These are phyloP conservation scores for Haliclystus octoradiatus DNA, from an alignment of 30 jellyfish, hydroid and myxozoan species.

Conservation along the genomic window DNA sequence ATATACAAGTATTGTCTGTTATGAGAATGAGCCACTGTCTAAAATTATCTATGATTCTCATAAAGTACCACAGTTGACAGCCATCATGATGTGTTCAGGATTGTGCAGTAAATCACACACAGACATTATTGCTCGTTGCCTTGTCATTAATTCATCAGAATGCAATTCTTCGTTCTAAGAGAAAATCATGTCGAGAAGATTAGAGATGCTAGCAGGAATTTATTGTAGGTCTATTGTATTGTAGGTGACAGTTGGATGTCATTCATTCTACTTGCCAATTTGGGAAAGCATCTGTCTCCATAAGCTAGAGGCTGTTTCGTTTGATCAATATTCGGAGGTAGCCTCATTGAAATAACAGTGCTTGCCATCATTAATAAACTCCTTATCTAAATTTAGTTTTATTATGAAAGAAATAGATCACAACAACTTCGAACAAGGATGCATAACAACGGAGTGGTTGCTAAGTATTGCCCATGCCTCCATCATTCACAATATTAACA, in stretches of 20 bases:
- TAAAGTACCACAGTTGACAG: conserved; percentile 65
- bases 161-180: conserved; percentile 66
- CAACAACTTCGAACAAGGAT: too few species aligned
- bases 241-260: too few species aligned
- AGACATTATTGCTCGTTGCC: conserved; percentile 91
- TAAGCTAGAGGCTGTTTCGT: conserved; percentile 90
- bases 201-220: not conserved
- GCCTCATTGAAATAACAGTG: conserved; percentile 67
- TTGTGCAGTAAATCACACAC: conserved; percentile 75
- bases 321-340: conserved; percentile 93
- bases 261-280: conserved; percentile 76
- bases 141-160: conserved; percentile 26
- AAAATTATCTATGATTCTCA: too few species aligned
- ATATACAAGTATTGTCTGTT: too few species aligned
- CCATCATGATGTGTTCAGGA: conserved; percentile 73
- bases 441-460: too few species aligned
- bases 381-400: too few species aligned
- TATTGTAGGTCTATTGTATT: too few species aligned
- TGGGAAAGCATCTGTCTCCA: conserved; percentile 92
- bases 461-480: too few species aligned
- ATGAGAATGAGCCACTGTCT: too few species aligned
- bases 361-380: conserved; percentile 55
- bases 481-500: too few species aligned
- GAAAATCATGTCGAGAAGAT: not conserved
- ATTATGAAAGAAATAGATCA: too few species aligned